These are phyloP conservation scores for Epistrophe grossulariae DNA, from an alignment of 2,888 invertebrate genomes.

Conservation along the genomic window DNA sequence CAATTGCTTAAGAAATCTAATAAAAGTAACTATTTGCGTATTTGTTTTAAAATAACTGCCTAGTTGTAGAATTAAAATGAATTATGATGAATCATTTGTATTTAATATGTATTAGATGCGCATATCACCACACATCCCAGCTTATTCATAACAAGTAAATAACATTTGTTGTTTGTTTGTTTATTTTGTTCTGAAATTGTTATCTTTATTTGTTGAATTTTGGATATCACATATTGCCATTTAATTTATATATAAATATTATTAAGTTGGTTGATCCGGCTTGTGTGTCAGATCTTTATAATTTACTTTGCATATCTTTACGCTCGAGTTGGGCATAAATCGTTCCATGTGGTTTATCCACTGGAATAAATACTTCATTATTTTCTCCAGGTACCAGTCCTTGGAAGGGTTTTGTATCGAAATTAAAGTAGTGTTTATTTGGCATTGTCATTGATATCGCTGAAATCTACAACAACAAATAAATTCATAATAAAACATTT, in stretches of 20 bases:
- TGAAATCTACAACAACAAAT: slow-evolving; percentile 85
- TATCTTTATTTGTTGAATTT: slow-evolving; percentile 7
- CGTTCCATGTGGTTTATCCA: slow-evolving; percentile 91
- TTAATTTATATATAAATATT: slow-evolving; percentile 7
- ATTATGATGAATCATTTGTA: too few relatives aligned
- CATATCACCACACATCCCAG: not conserved
- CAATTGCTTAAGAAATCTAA: too few relatives aligned
- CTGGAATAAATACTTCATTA: slow-evolving; percentile 90
- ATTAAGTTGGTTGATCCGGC: not conserved
- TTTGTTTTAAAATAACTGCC: too few relatives aligned
- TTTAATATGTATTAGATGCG: not conserved
- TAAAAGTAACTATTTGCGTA: too few relatives aligned
- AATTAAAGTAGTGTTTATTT: slow-evolving; percentile 91
- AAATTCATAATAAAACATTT: not conserved
- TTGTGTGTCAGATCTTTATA: slow-evolving; percentile 73
- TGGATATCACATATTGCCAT: slow-evolving; percentile 26
- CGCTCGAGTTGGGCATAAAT: slow-evolving; percentile 90
- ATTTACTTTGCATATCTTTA: slow-evolving; percentile 80
- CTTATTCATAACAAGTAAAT: not conserved
- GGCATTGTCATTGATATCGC: slow-evolving; percentile 91
- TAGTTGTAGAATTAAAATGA: too few relatives aligned
- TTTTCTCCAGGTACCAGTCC: slow-evolving; percentile 87
- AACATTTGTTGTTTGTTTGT: not conserved
- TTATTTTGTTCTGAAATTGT: not conserved
- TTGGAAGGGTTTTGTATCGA: slow-evolving; percentile 90